These are phyloP conservation scores for Hymenopus coronatus DNA, from an alignment of 2,888 invertebrate genomes.

Conservation along the genomic window DNA sequence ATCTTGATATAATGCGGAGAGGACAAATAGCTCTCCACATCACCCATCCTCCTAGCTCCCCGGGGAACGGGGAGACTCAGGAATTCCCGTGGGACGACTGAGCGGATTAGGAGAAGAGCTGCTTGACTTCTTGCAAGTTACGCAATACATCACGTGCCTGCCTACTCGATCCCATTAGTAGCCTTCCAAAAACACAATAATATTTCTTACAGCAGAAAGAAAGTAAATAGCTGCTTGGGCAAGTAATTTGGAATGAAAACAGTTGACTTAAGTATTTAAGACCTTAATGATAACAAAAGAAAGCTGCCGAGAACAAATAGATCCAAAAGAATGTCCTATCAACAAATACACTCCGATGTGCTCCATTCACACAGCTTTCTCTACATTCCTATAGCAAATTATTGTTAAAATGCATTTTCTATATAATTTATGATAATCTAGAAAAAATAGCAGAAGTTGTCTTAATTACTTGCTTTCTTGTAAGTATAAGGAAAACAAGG, in stretches of 20 bases:
- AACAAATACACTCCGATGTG: too few relatives aligned
- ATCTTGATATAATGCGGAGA: not conserved
- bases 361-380: too few relatives aligned
- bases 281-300: not conserved
- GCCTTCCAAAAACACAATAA: not conserved
- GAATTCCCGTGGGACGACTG: not conserved
- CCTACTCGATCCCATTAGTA: not conserved
- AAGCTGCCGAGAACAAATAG: too few relatives aligned
- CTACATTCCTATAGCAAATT: too few relatives aligned
- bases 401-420: too few relatives aligned
- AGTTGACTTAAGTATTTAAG: not conserved
- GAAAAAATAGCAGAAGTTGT: too few relatives aligned
- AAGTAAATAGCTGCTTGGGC: not conserved
- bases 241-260: not conserved
- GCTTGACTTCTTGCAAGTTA: not conserved
- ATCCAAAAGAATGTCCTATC: too few relatives aligned
- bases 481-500: too few relatives aligned
- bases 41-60: not conserved
- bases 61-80: not conserved
- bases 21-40: not conserved
- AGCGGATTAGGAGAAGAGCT: not conserved
- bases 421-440: too few relatives aligned
- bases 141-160: not conserved
- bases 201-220: not conserved
- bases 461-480: too few relatives aligned